Evolutionary conservation across 2,888 invertebrate species (phyloP), one percentile per base, ranked within the genome.

Genomic region (Hybos culiciformis): DNA sequence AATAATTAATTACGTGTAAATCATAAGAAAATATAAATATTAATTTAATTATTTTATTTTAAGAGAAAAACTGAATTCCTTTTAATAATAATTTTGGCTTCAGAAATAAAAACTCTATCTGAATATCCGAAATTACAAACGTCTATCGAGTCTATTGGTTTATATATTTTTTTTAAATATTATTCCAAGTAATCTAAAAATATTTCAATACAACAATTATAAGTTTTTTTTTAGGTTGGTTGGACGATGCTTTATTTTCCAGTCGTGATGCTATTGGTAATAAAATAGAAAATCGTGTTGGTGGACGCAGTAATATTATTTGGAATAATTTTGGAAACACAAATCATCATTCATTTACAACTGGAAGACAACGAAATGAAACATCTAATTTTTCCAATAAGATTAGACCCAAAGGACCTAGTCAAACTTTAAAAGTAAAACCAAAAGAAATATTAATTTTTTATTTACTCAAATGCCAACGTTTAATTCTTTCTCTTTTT

Each of bases 251-350:
- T 0, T 63, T 68, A 34, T 62, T 66, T 55, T 66, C 66, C 33
- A 66, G 64, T 59, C 46, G 63, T 55, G 47, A 64, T 58, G n/a
- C n/a, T n/a, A n/a, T n/a, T n/a, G 48, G 48, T 6, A 54, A 55
- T 24, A 66, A 65, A 43, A 60, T 56, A 39, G 66, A 66, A 46
- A 55, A 52, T n/a, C 56, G 62, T 17, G 57, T 60, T 42, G 61
- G 61, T 49, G 55, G 57, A 42, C 60, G 62, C 45, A 60, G 66
- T 48, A 66, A 65, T 50, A 62, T 54, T 39, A 62, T 70, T 41
- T 71, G 72, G 59, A 75, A 75, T 60, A 77, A 77, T 58, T 77
- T 76, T 55, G 78, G 78, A 53, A 78, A 78, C 50, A 74, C 76
- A 17, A 65, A 63, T 41, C 77, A 76, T 49, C 74, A 79, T 57